A percentile compares a stretch with the other conserved stretches of the same genome.
Conservation (phyloP, 2,888 invertebrate species). For the Tryphoninae sp. region DNA sequence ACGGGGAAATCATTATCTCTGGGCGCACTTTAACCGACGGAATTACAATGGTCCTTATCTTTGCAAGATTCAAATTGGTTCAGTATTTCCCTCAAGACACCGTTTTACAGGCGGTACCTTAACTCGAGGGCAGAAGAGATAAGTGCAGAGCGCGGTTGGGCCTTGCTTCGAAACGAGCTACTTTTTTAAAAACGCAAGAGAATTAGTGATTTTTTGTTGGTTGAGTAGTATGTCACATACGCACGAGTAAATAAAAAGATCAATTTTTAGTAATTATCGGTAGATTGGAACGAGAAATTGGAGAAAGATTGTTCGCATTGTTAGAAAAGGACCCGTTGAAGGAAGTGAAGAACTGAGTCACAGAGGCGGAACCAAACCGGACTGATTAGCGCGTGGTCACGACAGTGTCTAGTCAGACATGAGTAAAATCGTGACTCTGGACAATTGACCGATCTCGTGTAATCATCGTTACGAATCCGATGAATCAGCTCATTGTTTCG, state of each 20-base stretch:
- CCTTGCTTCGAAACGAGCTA: too few species aligned
- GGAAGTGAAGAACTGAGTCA: neutral
- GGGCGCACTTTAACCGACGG: neutral
- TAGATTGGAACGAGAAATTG: neutral
- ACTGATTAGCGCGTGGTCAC: constrained; percentile 26
- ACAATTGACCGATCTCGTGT: constrained; percentile 21
- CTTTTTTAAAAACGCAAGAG: too few species aligned
- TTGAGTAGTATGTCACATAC: too few species aligned
- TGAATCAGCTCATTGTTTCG: constrained; percentile 30
- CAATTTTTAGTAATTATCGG: neutral
- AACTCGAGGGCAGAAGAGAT: too few species aligned
- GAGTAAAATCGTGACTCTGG: constrained; percentile 45
- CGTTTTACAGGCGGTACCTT: too few species aligned
- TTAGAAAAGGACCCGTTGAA: neutral
- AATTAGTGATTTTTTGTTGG: too few species aligned
- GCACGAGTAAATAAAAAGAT: too few species aligned
- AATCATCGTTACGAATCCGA: neutral
- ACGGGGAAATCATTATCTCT: constrained; percentile 29
- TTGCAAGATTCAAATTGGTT: too few species aligned
- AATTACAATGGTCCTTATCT: too few species aligned
- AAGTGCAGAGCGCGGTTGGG: too few species aligned
- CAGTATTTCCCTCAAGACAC: too few species aligned
- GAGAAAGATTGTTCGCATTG: neutral
- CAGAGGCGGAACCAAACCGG: constrained; percentile 3
- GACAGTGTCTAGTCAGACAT: constrained; percentile 39